Conservation (phyloP, 1,140 invertebrate genomes). For the Leptestheria dahalacensis region DNA sequence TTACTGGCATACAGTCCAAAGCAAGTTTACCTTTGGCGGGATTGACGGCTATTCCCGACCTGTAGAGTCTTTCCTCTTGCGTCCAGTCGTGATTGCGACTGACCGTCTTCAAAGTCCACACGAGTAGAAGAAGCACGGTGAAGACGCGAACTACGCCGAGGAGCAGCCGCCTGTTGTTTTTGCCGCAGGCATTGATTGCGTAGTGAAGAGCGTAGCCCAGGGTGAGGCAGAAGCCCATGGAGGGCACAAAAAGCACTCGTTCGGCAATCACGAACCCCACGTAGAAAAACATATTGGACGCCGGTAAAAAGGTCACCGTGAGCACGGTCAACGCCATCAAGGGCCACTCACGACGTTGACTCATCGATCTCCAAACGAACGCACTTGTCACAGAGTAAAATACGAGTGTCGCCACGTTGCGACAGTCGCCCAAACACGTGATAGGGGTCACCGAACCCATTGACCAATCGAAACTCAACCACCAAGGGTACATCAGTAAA, state of each 20-base stretch:
- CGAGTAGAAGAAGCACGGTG: slow-evolving; percentile 29
- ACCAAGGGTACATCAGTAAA: slow-evolving; percentile 62
- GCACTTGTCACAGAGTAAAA: slow-evolving; percentile 41
- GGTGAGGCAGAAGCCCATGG: slow-evolving; percentile 84
- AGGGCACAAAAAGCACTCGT: slow-evolving; percentile 84
- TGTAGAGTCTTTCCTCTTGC: slow-evolving; percentile 82
- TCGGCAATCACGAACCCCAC: slow-evolving; percentile 96
- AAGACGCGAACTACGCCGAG: background rate
- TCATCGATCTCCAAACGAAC: background rate
- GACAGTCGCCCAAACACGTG: slow-evolving; percentile 47
- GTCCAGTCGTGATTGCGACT: slow-evolving; percentile 76
- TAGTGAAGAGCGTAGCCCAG: slow-evolving; percentile 53
- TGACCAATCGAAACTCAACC: slow-evolving; percentile 86
- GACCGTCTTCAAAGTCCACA: slow-evolving; percentile 63
- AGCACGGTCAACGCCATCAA: slow-evolving; percentile 47
- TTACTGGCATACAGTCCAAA: background rate
- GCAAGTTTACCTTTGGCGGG: slow-evolving; percentile 88
- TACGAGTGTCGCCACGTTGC: slow-evolving; percentile 51
- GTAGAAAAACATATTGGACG: slow-evolving; percentile 84
- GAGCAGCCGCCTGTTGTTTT: background rate
- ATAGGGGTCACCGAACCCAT: slow-evolving; percentile 82
- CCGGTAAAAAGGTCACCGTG: slow-evolving; percentile 79
- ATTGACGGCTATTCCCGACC: slow-evolving; percentile 77
- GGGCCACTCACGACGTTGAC: background rate
- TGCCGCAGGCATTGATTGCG: slow-evolving; percentile 19